phyloP scores from a whole-genome alignment of 2,113 vertebrate species.

The Peromyscus polionotus region DNA sequence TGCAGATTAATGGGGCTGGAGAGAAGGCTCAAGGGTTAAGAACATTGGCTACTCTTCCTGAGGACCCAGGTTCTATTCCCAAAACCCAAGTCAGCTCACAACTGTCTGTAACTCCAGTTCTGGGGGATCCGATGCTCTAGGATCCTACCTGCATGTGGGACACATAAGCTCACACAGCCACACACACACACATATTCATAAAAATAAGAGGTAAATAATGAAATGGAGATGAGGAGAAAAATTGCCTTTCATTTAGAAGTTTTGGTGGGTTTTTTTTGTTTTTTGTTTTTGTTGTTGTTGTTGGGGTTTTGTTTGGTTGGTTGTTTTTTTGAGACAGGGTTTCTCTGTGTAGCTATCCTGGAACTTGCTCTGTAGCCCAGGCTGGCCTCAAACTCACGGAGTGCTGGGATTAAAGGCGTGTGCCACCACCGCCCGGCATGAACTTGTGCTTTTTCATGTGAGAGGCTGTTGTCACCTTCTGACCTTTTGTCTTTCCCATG shows the following conservation, averaged over 20 bases:
- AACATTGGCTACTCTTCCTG: background rate
- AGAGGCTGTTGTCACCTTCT: background rate
- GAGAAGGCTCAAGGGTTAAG: background rate
- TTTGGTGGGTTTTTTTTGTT: background rate
- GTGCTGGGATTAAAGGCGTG: background rate
- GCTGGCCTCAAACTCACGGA: background rate
- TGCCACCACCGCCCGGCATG: background rate
- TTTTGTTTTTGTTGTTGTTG: background rate
- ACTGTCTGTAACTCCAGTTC: background rate
- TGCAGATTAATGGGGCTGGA: background rate
- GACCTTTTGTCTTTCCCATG: constrained; percentile 11
- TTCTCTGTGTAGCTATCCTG: background rate
- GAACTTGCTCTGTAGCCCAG: background rate
- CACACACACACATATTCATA: background rate
- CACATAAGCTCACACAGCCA: background rate
- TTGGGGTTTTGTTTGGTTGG: background rate
- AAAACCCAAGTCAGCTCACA: background rate
- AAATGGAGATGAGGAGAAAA: background rate
- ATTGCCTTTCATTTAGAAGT: background rate
- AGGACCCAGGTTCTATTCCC: background rate
- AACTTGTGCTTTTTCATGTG: background rate
- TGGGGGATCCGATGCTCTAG: background rate
- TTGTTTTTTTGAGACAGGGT: background rate
- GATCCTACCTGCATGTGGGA: background rate
- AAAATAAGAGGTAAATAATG: background rate